Percentiles rank a stretch among this genome's conserved stretches.
These are phyloP conservation scores for Azemiops feae DNA, from an alignment of 2,113 vertebrate genomes.

Conservation along the genomic window DNA sequence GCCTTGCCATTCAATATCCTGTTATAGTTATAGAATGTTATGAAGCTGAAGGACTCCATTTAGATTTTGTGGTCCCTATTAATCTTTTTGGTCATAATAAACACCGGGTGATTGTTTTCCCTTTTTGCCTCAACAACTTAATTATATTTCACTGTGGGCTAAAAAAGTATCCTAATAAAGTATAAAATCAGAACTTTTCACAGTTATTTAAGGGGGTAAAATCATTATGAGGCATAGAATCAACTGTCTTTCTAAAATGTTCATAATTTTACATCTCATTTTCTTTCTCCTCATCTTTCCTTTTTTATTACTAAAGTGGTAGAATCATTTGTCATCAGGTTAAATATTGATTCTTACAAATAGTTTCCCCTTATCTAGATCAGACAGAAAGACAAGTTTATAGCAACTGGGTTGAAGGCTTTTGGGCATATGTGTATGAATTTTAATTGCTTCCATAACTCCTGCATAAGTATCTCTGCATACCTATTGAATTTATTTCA, in stretches of 20 bases:
- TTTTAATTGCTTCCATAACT: not conserved
- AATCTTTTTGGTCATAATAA: slow-evolving; percentile 48
- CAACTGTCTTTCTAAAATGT: slow-evolving; percentile 21
- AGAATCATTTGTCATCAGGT: slow-evolving; percentile 22
- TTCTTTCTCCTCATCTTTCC: slow-evolving; percentile 19
- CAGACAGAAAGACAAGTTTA: not conserved
- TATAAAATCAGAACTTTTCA: slow-evolving; percentile 33
- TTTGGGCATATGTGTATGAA: not conserved
- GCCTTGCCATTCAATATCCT: slow-evolving; percentile 26
- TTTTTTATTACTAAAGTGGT: slow-evolving; percentile 19
- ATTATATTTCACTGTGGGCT: slow-evolving; percentile 44
- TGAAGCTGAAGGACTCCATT: not conserved
- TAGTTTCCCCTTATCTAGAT: slow-evolving; percentile 10
- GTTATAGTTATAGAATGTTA: slow-evolving; percentile 31
- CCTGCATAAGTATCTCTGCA: not conserved
- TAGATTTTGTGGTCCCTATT: slow-evolving; percentile 18
- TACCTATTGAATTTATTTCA: not conserved
- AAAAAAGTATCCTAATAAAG: slow-evolving; percentile 8
- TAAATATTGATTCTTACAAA: slow-evolving; percentile 26
- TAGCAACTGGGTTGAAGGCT: slow-evolving; percentile 7
- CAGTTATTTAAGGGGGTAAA: slow-evolving; percentile 1
- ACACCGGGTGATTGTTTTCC: not conserved
- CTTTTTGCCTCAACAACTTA: slow-evolving; percentile 28
- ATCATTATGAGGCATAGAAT: slow-evolving; percentile 17
- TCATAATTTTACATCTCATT: slow-evolving; percentile 31